Percentiles rank a stretch among this genome's conserved stretches.
These are phyloP conservation scores for Myiozetetes cayanensis DNA, from an alignment of 2,113 vertebrate genomes.

Conservation along the genomic window DNA sequence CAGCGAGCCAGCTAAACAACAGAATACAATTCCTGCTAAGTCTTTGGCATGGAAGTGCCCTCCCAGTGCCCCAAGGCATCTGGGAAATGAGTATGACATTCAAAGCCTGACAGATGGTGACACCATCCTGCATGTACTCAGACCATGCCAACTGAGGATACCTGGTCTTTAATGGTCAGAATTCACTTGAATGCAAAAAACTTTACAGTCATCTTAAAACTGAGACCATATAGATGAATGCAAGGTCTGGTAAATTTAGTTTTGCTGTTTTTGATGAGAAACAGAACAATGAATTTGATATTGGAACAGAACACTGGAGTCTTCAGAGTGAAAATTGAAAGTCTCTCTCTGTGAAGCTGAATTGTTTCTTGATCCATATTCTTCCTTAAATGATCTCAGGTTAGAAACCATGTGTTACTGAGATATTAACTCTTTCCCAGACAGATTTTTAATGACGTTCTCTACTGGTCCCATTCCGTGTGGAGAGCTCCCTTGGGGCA, in stretches of 20 bases:
- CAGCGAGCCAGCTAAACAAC: slow-evolving; percentile 21
- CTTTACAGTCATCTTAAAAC: neutral
- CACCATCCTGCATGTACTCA: neutral
- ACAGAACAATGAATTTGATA: neutral
- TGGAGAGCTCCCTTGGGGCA: neutral
- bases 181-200: neutral
- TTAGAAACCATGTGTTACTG: neutral
- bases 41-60: slow-evolving; percentile 24
- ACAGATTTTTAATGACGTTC: neutral
- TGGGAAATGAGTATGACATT: slow-evolving; percentile 17
- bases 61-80: slow-evolving; percentile 18
- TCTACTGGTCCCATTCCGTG: neutral
- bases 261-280: slow-evolving; percentile 34
- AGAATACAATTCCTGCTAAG: slow-evolving; percentile 16
- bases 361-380: neutral
- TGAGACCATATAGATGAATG: neutral
- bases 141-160: neutral
- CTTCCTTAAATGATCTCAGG: neutral
- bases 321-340: neutral
- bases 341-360: neutral
- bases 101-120: slow-evolving; percentile 28
- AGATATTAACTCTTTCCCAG: neutral
- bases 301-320: neutral
- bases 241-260: neutral
- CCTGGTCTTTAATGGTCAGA: slow-evolving; percentile 2